Conservation (phyloP, 2,113 vertebrate genomes). For the Dascyllus trimaculatus region DNA sequence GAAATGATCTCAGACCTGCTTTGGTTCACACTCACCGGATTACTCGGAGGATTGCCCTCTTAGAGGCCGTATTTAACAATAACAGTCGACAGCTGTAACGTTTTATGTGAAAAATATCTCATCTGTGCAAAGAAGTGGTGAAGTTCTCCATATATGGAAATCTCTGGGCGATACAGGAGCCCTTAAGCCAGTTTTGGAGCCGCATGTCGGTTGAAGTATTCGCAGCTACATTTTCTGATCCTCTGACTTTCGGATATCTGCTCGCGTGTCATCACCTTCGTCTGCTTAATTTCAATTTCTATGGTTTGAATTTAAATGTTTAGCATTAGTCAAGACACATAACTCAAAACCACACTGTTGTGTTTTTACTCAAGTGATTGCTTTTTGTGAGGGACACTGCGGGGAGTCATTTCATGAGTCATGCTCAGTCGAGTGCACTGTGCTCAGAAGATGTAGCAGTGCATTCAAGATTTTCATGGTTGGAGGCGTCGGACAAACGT, state of each 20-base stretch:
- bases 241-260: neutral
- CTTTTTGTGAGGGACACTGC: constrained; percentile 18
- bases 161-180: neutral
- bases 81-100: constrained; percentile 25
- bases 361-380: neutral
- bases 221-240: neutral
- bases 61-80: constrained; percentile 5
- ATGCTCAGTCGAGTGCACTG: constrained; percentile 4
- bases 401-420: constrained; percentile 20
- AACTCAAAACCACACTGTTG: neutral
- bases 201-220: neutral
- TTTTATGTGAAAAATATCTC: constrained; percentile 35
- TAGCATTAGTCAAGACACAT: neutral
- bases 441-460: neutral
- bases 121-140: constrained; percentile 2
- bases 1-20: constrained; percentile 13
- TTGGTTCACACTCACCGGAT: constrained; percentile 8
- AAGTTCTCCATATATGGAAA: constrained; percentile 37
- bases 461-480: constrained; percentile 11
- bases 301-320: neutral
- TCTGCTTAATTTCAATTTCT: neutral
- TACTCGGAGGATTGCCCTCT: constrained; percentile 19
- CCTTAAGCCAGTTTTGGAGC: neutral
- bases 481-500: neutral
- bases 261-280: neutral